Evolutionary conservation across 2,888 invertebrate genomes (phyloP), one percentile per base, ranked within the genome.

Genomic region (Cheilosia soror): DNA sequence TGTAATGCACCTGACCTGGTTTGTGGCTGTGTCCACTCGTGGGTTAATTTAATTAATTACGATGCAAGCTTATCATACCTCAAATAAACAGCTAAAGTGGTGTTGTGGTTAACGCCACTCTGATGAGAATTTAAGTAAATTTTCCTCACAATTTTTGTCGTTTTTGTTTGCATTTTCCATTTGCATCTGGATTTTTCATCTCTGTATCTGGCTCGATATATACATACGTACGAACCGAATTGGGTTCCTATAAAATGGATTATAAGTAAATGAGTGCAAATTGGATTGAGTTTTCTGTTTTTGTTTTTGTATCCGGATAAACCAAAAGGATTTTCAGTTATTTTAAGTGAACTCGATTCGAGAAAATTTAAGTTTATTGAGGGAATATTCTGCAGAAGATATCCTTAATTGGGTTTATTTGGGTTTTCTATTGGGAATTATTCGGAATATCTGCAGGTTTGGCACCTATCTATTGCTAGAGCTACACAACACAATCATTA

Each of bases 21-120:
- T 84, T 47, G 47, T 27, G 53, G 60, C 47, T 58, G 29, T 27
- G 57, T 71, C 69, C 60, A 80, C 75, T 71, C 71, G 60, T 51
- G 71, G 58, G 80, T 80, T 81, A 85, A 85, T 85, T 85, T 85
- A 85, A 85, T 85, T 85, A 85, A 85, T 85, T 85, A 85, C 62
- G 73, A 60, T 15, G 71, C 66, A 76, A 80, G 80, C 84, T 85
- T 85, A 80, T 85, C 76, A 80, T 85, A 80, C 84, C 80, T 76
- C 80, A 85, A 76, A 85, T 76, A 85, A 80, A 85, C 76, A 80
- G 75, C 84, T 80, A 62, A 84, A 84, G 80, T 84, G 75, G 84
- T 62, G 68, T 83, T 78, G 57, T 47, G 78, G 78, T 62, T 58
- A 31, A 44, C 63, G 53, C 58, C 63, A 60, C 27, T 53, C 40